Evolutionary conservation across 2,797 vertebrate genomes (phyloP), one percentile per base, ranked within the genome.

Genomic region (Peromyscus attwateri): DNA sequence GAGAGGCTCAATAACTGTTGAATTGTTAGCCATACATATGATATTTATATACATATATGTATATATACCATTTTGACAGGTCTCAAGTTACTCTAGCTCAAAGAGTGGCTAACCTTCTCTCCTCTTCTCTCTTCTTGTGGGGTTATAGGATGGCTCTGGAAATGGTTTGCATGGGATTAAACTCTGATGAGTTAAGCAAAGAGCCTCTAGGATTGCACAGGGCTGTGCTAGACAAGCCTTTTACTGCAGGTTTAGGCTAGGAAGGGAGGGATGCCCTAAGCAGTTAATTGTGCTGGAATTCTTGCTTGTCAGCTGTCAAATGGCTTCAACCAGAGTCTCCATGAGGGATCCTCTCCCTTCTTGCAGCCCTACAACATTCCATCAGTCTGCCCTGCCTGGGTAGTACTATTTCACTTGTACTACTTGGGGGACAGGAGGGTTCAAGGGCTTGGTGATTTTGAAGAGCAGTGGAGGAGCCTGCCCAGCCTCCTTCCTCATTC

Each of bases 341-440:
- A 3, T 1, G 6, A 60, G 55, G 6, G 52, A 37, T 14, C 14
- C 14, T 62, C 31, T 17, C 19, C 7, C 46, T 37, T 70, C 46
- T 70, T 37, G 34, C 6, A 70, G 4, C 17, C 66, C 66, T 71
- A 27, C 25, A 34, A 19, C 0, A 0, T 19, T 31, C 14, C 3
- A 0, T 23, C 83, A 52, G 23, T 23, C 19, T 70, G 23, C 66
- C 66, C 13, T 55, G 23, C 34, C 66, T 71, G 13, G 8, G 95
- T 60, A 94, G 97, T 96, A 96, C 97, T 97, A 95, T 96, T 98
- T 97, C 91, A 57, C 84, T 95, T 97, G 97, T 88, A 87, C 93
- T 95, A 87, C 94, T 80, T 96, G 94, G 43, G 96, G 98, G 96
- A 94, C 97, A 52, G 57, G 73, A 89, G 84, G 87, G 96, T 98